phyloP scores from a whole-genome alignment of 2,797 vertebrate species.

The Siniperca obscura region DNA sequence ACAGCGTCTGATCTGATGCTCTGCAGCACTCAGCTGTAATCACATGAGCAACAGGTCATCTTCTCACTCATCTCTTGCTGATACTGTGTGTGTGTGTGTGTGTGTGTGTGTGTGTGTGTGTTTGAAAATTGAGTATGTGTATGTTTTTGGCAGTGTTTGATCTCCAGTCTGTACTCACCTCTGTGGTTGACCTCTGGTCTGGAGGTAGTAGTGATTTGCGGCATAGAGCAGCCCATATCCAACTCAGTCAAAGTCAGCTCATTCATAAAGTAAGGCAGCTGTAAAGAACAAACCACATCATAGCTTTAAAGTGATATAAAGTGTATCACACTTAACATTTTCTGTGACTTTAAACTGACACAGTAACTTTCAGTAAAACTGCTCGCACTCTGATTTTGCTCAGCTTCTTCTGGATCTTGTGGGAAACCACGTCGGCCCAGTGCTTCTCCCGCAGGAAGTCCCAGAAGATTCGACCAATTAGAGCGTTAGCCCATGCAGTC shows the following conservation, averaged over 20 bases:
- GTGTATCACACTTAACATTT: background rate
- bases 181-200: conserved; percentile 85
- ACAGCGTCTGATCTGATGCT: conserved; percentile 68
- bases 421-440: conserved; percentile 88
- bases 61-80: conserved; percentile 9
- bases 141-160: background rate
- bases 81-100: conserved; percentile 1
- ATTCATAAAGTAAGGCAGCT: conserved; percentile 95
- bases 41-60: conserved; percentile 42
- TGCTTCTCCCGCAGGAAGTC: conserved; percentile 90
- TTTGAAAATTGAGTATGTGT: background rate
- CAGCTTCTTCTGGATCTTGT: conserved; percentile 93
- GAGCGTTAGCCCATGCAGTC: conserved; percentile 85
- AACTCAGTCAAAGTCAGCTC: conserved; percentile 90
- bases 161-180: conserved; percentile 78
- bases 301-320: background rate
- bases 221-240: conserved; percentile 91
- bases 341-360: background rate
- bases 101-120: background rate
- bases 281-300: conserved; percentile 7
- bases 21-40: conserved; percentile 50
- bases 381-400: conserved; percentile 91
- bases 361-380: background rate
- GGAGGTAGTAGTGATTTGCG: conserved; percentile 85
- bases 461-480: conserved; percentile 92